Base-by-base conservation (phyloP, 2,113 vertebrate species). In the Podiceps cristatus region DNA sequence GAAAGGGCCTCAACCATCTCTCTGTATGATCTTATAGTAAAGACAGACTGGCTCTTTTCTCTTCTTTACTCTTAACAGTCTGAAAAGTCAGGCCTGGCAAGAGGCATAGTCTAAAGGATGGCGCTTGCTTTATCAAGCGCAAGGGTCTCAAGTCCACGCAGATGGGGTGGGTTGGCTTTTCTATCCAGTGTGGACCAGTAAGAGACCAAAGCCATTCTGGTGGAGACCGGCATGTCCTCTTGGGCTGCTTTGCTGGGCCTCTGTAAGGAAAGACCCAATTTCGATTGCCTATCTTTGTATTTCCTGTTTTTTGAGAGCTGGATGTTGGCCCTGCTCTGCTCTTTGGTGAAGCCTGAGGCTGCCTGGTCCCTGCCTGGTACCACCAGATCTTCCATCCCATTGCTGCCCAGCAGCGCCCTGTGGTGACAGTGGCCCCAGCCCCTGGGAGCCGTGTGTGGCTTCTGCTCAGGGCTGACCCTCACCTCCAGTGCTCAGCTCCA, bases 231-330 rank as follows among this genome's bases (percentile, higher is more conserved):
- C 1, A 7, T 24, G 37, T 72, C n/a, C 8, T 63, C 47, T 29
- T 15, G 9, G 44, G 16, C 66, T 82, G 14, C 62, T 89, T 83
- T 52, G 13, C 35, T 52, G 37, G 49, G 9, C 12, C 15, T 58
- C 62, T 63, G 45, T 23, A 23, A 35, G 40, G 47, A 13, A 83
- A 55, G 10, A 50, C 31, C 2, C 6, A 3, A 18, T 31, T 91
- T 79, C 18, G 75, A 0, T 7, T 71, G n/a, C 44, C 11, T 1
- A 1, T 31, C 9, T 79, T 71, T 0, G 2, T 63, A 50, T 83
- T 40, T 86, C 5, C 8, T 31, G 37, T 1, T 2, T 33, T 79
- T 75, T 73, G 23, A 11, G 31, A 50, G 67, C 62, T 63, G 67
- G 42, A 18, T 9, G 2, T 6, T 29, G 56, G 58, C 1, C 10